Percentiles rank a stretch among this genome's conserved stretches.
phyloP scores from a whole-genome alignment of 1,140 invertebrate genomes.

The Drosophila kohkoa region DNA sequence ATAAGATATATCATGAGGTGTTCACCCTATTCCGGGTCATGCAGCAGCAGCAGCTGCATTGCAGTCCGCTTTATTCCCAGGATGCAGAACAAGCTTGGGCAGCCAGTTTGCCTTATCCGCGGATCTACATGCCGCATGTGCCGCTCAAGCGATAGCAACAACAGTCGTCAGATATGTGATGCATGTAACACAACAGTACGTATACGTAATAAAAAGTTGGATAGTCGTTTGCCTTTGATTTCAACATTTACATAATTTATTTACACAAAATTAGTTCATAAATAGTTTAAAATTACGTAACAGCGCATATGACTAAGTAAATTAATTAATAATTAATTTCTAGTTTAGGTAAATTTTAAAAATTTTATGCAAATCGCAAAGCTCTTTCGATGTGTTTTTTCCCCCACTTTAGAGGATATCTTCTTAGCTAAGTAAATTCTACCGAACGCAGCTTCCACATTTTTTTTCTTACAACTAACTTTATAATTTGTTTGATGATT shows the following conservation, averaged over 20 bases:
- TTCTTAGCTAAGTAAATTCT: conserved; percentile 54
- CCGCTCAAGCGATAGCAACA: conserved; percentile 40
- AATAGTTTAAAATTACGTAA: conserved; percentile 84
- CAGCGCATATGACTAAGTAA: conserved; percentile 82
- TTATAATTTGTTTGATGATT: conserved; percentile 10
- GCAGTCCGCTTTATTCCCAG: conserved; percentile 25
- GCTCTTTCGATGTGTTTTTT: background rate
- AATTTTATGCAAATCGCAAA: conserved; percentile 37
- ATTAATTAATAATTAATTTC: conserved; percentile 66
- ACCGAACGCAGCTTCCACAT: conserved; percentile 44
- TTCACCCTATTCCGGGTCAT: conserved; percentile 70
- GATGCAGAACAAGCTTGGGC: conserved; percentile 55
- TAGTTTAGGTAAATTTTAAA: conserved; percentile 55
- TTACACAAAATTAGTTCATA: conserved; percentile 80
- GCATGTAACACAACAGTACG: background rate
- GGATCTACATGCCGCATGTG: conserved; percentile 55
- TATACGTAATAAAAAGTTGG: conserved; percentile 2
- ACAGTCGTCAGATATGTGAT: conserved; percentile 5
- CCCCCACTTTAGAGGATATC: conserved; percentile 22
- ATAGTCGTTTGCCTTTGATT: conserved; percentile 9
- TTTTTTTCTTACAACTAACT: conserved; percentile 4
- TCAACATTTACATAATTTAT: conserved; percentile 80
- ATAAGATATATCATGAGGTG: conserved; percentile 75
- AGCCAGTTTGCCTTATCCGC: conserved; percentile 49
- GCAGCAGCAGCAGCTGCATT: conserved; percentile 53